A percentile compares a stretch with the other conserved stretches of the same genome.
Evolutionary conservation across 2,113 vertebrate species (phyloP).

Genomic region (Trinectes maculatus): DNA sequence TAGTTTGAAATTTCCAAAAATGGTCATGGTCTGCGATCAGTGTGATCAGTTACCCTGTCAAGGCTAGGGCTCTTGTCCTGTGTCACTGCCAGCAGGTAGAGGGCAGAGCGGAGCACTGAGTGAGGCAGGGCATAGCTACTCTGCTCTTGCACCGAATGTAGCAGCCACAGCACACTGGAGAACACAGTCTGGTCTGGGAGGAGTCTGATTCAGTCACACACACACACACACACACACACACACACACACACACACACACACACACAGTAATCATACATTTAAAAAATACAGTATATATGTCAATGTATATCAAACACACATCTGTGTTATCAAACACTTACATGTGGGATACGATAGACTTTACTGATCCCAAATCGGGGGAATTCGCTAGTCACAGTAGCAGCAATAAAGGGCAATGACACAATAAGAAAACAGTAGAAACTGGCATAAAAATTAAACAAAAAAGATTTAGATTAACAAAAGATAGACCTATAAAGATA

Average conservation of each 20-base stretch:
- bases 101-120: constrained; percentile 83
- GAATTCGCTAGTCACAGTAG: too few relatives aligned
- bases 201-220: constrained; percentile 81
- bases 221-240: constrained; percentile 15
- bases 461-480: too few relatives aligned
- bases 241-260: constrained; percentile 24
- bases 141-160: constrained; percentile 84
- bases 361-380: too few relatives aligned
- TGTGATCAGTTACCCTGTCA: constrained; percentile 76
- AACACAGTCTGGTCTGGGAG: constrained; percentile 87
- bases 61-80: constrained; percentile 84
- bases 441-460: too few relatives aligned
- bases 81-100: constrained; percentile 89
- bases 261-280: background rate
- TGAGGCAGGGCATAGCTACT: constrained; percentile 67
- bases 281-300: too few relatives aligned
- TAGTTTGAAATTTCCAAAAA: too few relatives aligned
- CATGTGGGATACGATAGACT: too few relatives aligned
- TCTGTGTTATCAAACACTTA: constrained; percentile 6
- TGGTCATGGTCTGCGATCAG: too few relatives aligned
- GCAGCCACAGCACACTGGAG: constrained; percentile 82
- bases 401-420: too few relatives aligned
- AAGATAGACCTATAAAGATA: too few relatives aligned
- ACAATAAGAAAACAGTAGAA: too few relatives aligned
- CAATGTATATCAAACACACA: background rate